Evolutionary conservation across 2,113 vertebrate genomes (phyloP).

Genomic region (Oriolus oriolus): DNA sequence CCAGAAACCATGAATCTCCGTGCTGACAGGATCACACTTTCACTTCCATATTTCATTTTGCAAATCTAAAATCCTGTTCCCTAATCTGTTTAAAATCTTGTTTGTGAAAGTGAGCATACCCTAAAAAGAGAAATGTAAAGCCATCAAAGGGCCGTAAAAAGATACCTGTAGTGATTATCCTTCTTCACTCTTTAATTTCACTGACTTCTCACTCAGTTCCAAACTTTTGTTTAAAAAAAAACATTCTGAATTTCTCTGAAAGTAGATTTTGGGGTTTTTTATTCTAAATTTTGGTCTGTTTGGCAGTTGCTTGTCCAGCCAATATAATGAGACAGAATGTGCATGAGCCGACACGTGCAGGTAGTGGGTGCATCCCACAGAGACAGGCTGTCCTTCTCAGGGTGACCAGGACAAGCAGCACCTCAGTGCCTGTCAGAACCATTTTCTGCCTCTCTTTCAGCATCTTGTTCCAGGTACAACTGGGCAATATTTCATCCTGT

Average conservation of each 20-base stretch:
- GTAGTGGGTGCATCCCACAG: background rate
- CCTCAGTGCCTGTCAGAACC: background rate
- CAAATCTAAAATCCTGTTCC: background rate
- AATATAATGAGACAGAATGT: rapidly evolving
- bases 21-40: background rate
- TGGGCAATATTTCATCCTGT: background rate
- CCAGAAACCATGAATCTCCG: background rate
- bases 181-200: background rate
- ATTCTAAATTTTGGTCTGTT: background rate
- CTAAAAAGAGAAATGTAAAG: background rate
- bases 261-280: background rate
- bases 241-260: background rate
- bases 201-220: background rate
- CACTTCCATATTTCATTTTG: background rate
- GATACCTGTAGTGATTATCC: background rate
- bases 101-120: background rate
- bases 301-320: background rate
- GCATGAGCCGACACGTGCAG: background rate
- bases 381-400: background rate
- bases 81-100: background rate
- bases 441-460: background rate
- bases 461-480: background rate
- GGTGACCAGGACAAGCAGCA: background rate
- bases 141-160: background rate
- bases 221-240: background rate